Evolutionary conservation across 2,888 invertebrate genomes (phyloP), one percentile per base, ranked within the genome.

Genomic region (Cynaeus angustus): DNA sequence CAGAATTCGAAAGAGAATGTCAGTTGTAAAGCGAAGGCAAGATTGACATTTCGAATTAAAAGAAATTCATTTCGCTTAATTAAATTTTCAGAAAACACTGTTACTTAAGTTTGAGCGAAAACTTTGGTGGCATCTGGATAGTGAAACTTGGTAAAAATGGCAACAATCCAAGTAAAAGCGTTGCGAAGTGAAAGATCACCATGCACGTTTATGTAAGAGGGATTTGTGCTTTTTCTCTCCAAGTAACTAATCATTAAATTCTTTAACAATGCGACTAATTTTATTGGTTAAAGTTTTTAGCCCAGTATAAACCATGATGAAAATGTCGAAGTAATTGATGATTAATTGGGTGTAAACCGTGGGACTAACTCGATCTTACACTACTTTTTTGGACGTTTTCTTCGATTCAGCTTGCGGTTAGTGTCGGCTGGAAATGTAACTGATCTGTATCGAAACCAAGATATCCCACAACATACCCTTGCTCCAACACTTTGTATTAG

Each of bases 11-110:
- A 26, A 45, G 46, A 46, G 33, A 28, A 59, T 59, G 59, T 59
- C 59, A 59, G 59, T 59, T 59, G 59, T 33, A 14, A 9, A 59
- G 13, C 59, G 59, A 14, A 43, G 43, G 26, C 58, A 26, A 41
- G 6, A 59, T 45, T 46, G 59, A 59, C 59, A 59, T 46, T 58
- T 21, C 16, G 37, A 16, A 58, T 58, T 58, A 45, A 41, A 58
- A 58, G 45, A 56, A 55, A 16, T 16, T 41, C 16, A 56, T 56
- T 56, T 26, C 7, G 45, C 58, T 58, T 43, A 58, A 58, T 45
- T 58, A 13, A 58, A 14, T 56, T 55, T 43, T 10, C 38, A 26
- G 9, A 14, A 13, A 50, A 10, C 26, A 28, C 48, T 6, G 5
- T 48, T 50, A 28, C 13, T 50, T 8, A 12, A 13, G 1, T 41